Evolutionary conservation across 2,888 invertebrate genomes (phyloP).

Genomic region (Phaedon cochleariae): DNA sequence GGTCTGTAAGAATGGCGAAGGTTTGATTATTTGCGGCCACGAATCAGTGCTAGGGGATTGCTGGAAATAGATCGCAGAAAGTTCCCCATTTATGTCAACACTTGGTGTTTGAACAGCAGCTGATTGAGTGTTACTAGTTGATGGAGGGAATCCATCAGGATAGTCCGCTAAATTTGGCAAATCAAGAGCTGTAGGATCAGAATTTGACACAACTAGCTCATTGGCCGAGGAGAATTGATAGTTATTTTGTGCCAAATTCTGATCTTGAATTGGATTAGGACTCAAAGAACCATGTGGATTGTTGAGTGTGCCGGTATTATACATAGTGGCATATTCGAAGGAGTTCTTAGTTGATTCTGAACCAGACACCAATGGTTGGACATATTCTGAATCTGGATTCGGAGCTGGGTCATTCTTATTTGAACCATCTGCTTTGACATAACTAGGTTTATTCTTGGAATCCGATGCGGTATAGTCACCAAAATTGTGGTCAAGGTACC

Average conservation of each 20-base stretch:
- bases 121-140: not conserved
- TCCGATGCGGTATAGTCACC: constrained; percentile 16
- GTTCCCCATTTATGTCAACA: not conserved
- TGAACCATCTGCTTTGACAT: not conserved
- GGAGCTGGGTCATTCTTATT: not conserved
- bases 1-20: constrained; percentile 16
- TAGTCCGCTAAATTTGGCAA: constrained; percentile 17
- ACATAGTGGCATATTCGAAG: not conserved
- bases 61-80: not conserved
- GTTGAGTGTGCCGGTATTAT: not conserved
- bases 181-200: not conserved
- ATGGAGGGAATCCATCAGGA: constrained; percentile 11
- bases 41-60: not conserved
- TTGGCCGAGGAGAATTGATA: not conserved
- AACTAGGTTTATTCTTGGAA: constrained; percentile 12
- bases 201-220: not conserved
- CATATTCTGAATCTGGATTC: not conserved
- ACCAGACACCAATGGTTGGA: not conserved
- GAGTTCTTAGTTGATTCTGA: not conserved
- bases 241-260: not conserved
- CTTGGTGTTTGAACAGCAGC: not conserved
- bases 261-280: not conserved
- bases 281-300: not conserved
- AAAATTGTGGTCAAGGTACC: constrained; percentile 23
- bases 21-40: not conserved